phyloP scores from a whole-genome alignment of 2,797 vertebrate species.

The Orientallactaga sibirica region DNA sequence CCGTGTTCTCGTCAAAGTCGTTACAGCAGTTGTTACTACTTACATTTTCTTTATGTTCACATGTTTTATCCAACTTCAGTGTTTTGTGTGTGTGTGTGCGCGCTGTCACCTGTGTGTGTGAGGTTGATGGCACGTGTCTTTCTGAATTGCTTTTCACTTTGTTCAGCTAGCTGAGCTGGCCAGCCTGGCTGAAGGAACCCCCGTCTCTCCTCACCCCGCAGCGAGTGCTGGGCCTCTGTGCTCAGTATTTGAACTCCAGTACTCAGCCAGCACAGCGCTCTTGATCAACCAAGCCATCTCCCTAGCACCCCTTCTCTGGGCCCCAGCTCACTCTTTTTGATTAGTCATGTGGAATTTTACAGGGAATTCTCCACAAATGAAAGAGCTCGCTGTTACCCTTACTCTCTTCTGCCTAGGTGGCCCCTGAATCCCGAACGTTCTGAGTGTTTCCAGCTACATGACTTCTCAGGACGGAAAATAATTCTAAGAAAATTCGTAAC shows the following conservation, averaged over 20 bases:
- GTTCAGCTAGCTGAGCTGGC: no score
- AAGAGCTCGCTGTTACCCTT: constrained; percentile 1
- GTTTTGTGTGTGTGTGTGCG: no score
- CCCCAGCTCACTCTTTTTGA: neutral
- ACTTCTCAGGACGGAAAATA: neutral
- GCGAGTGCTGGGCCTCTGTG: no score
- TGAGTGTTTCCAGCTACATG: neutral
- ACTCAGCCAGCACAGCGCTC: no score
- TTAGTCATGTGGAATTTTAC: constrained; percentile 32
- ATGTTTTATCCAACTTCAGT: constrained; percentile 32
- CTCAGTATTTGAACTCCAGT: no score
- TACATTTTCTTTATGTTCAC: constrained; percentile 31
- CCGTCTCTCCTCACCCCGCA: no score
- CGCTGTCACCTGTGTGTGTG: no score
- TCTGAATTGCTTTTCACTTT: no score
- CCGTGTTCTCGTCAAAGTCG: neutral
- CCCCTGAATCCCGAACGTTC: constrained; percentile 45
- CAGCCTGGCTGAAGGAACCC: no score
- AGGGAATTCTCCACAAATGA: neutral
- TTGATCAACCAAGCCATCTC: neutral
- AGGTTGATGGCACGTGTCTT: no score
- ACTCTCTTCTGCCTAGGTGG: neutral
- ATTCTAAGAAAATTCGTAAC: constrained; percentile 11
- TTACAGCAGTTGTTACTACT: neutral
- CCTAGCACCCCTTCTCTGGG: no score